These are phyloP conservation scores for Tapirus indicus DNA, from an alignment of 2,797 vertebrate species.

Conservation along the genomic window DNA sequence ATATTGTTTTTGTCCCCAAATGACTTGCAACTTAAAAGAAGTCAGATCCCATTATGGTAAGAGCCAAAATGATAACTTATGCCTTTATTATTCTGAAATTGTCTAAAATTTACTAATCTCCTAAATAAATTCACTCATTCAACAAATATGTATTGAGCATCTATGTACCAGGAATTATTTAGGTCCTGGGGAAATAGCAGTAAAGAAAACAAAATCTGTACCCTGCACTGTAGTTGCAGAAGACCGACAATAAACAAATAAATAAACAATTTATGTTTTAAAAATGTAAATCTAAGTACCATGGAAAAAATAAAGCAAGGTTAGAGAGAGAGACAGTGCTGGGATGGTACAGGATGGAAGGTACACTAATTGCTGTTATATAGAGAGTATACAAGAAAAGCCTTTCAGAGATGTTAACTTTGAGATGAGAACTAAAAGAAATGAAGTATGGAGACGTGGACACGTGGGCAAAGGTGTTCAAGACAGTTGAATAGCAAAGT, in stretches of 20 bases:
- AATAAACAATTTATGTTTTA: background rate
- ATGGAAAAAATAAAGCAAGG: background rate
- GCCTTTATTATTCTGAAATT: background rate
- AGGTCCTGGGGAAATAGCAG: background rate
- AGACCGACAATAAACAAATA: background rate
- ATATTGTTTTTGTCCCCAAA: background rate
- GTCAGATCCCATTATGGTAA: background rate
- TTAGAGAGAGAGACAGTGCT: background rate
- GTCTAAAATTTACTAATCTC: background rate
- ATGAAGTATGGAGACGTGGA: background rate
- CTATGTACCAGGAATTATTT: background rate
- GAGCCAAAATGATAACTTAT: background rate
- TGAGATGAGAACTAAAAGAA: background rate
- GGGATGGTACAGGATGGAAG: accelerated
- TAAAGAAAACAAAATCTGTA: background rate
- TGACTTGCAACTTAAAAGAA: background rate
- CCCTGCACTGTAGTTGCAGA: background rate
- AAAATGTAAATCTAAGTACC: background rate
- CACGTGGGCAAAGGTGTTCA: background rate
- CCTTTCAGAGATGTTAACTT: background rate
- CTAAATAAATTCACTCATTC: background rate
- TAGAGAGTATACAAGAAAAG: background rate
- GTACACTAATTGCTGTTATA: background rate
- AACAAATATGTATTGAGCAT: background rate
- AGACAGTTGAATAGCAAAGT: background rate